Conservation (phyloP, 1,140 invertebrate genomes). For the Platyscapa corneri region DNA sequence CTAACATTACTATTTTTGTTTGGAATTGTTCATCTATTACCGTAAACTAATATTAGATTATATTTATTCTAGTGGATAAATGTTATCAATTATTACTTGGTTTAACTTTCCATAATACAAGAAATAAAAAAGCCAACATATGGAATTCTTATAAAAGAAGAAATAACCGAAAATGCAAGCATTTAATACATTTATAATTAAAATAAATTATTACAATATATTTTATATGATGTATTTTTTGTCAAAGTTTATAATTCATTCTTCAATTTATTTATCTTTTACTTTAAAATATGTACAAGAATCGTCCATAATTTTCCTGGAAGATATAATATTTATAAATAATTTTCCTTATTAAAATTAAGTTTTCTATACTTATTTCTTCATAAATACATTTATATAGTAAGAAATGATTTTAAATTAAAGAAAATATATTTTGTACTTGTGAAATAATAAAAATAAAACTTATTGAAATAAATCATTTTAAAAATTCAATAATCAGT, state of each 20-base stretch:
- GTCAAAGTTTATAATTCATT: too few relatives aligned
- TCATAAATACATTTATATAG: neutral
- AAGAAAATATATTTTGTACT: too few relatives aligned
- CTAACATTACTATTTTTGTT: neutral
- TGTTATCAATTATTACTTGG: neutral
- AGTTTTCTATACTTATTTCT: neutral
- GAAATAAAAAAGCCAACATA: neutral
- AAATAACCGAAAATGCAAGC: neutral
- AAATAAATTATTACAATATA: too few relatives aligned
- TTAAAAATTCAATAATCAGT: too few relatives aligned
- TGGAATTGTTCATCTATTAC: neutral
- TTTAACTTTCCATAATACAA: neutral
- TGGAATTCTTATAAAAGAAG: neutral
- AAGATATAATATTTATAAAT: neutral
- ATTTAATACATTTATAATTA: too few relatives aligned
- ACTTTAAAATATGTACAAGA: too few relatives aligned
- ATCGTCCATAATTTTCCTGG: neutral
- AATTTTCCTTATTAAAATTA: neutral
- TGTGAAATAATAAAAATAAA: too few relatives aligned
- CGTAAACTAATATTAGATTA: neutral
- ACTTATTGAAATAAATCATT: too few relatives aligned
- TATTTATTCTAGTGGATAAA: neutral
- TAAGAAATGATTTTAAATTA: slow-evolving; percentile 9
- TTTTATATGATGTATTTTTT: too few relatives aligned
- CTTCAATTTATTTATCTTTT: too few relatives aligned